Base-by-base conservation (phyloP, 2,113 vertebrate genomes). In the Anas platyrhynchos region DNA sequence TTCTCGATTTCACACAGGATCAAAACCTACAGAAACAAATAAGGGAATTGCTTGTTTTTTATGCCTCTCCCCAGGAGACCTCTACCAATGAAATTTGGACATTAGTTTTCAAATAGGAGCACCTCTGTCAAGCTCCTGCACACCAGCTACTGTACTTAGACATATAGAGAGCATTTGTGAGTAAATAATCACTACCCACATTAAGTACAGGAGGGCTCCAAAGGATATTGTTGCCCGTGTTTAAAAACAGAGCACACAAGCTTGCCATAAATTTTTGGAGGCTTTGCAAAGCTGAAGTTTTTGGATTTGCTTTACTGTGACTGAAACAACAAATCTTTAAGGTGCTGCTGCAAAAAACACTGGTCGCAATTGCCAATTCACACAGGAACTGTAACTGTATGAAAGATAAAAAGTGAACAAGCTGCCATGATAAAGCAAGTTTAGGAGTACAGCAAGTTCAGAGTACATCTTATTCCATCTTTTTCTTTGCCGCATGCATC, bases 221-320 rank as follows among this genome's bases (percentile, higher is more conserved):
- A 56, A 65, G 52, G n/a, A 22, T 63, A 38, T 38, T 76, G 76
- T 76, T 93, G 34, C 58, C 52, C 15, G 2, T 54, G 58, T 84
- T 93, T 79, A 67, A 84, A 95, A 86, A 83, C 76, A 72, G 78
- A 84, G 52, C 79, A 80, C 48, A 94, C 46, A 91, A 91, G 43
- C 90, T 86, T 21, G 9, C 54, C 75, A 58, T 67, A 83, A 83
- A 83, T 93, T 86, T 85, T 83, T 1, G 0, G 87, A 46, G 13
- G 22, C 71, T 87, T 93, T 88, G 61, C 76, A 61, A 83, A 88
- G 56, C 26, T 86, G n/a, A 86, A 74, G 34, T 71, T 86, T 71
- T 94, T 81, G 65, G 25, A 52, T 95, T 85, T 96, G n/a, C 86
- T 93, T 76, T 89, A 66, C 17, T 3, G 3, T 54, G n/a, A 6